Percentiles rank a stretch among this genome's conserved stretches.
phyloP scores from a whole-genome alignment of 2,113 vertebrate species.

The Serinus canaria region DNA sequence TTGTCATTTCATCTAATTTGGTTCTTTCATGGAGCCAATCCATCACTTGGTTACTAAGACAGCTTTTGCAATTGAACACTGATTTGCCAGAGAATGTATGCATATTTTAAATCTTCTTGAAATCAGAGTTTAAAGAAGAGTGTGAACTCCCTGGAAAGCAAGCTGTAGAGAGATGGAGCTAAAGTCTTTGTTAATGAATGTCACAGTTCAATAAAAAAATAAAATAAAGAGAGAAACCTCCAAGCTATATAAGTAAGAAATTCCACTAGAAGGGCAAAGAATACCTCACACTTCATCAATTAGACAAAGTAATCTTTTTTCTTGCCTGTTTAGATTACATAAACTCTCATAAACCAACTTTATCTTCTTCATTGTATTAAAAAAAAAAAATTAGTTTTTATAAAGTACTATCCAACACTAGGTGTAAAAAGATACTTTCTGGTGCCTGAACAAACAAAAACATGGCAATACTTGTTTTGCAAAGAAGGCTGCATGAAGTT shows the following conservation, averaged over 20 bases:
- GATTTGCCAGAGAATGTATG: neutral
- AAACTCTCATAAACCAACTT: neutral
- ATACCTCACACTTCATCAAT: neutral
- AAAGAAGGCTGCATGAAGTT: neutral
- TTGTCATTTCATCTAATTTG: constrained; percentile 7
- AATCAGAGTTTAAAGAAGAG: neutral
- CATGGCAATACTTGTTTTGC: neutral
- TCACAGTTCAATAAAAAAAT: neutral
- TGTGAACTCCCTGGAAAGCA: neutral
- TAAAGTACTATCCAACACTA: neutral
- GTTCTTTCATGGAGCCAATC: neutral
- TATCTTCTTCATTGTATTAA: neutral
- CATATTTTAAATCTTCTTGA: neutral
- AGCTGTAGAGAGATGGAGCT: neutral
- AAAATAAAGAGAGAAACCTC: neutral
- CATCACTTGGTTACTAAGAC: neutral
- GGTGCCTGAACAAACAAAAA: neutral
- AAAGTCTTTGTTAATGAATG: neutral
- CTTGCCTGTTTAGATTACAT: neutral
- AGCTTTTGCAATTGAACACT: neutral
- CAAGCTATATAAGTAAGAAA: neutral
- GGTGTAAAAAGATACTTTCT: neutral
- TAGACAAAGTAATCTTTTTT: neutral
- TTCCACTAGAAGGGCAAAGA: neutral
- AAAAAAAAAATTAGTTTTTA: neutral